These are phyloP conservation scores for Eulimnadia texana DNA, from an alignment of 1,140 invertebrate species.

Conservation along the genomic window DNA sequence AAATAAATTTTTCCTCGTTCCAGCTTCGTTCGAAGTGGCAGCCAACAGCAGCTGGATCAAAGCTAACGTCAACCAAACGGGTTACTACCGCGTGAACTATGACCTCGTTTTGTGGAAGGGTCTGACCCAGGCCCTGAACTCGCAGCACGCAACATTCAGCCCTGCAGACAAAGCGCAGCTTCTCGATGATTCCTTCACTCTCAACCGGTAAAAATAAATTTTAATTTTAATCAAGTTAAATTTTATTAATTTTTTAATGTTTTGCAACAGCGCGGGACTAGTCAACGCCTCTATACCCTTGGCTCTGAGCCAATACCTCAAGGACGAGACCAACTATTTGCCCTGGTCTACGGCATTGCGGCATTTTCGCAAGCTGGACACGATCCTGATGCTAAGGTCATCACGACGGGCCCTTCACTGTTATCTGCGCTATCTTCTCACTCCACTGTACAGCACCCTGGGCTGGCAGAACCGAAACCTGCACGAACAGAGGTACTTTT, in stretches of 20 bases:
- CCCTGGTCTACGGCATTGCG: slow-evolving; percentile 55
- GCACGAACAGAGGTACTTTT: slow-evolving; percentile 46
- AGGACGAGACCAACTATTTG: slow-evolving; percentile 53
- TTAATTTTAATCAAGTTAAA: background rate
- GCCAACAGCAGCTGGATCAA: slow-evolving; percentile 55
- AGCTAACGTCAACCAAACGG: slow-evolving; percentile 68
- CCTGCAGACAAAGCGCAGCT: slow-evolving; percentile 56
- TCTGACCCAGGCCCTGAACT: slow-evolving; percentile 49
- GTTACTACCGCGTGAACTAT: slow-evolving; percentile 77
- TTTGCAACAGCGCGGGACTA: slow-evolving; percentile 45
- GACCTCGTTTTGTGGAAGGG: slow-evolving; percentile 57
- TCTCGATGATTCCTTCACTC: slow-evolving; percentile 59
- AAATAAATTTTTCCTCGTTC: background rate
- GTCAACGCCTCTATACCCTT: slow-evolving; percentile 50
- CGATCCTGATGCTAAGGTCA: slow-evolving; percentile 46
- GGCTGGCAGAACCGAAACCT: slow-evolving; percentile 50
- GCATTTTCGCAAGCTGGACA: slow-evolving; percentile 50
- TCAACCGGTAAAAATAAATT: slow-evolving; percentile 40
- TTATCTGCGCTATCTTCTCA: slow-evolving; percentile 42
- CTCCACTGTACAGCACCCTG: slow-evolving; percentile 41
- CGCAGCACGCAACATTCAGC: slow-evolving; percentile 49
- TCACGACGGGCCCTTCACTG: slow-evolving; percentile 45
- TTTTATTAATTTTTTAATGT: background rate
- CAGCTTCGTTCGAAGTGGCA: slow-evolving; percentile 23
- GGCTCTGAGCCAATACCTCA: slow-evolving; percentile 49